Conservation (phyloP, 2,797 vertebrate genomes). For the Premnoplex brunnescens region DNA sequence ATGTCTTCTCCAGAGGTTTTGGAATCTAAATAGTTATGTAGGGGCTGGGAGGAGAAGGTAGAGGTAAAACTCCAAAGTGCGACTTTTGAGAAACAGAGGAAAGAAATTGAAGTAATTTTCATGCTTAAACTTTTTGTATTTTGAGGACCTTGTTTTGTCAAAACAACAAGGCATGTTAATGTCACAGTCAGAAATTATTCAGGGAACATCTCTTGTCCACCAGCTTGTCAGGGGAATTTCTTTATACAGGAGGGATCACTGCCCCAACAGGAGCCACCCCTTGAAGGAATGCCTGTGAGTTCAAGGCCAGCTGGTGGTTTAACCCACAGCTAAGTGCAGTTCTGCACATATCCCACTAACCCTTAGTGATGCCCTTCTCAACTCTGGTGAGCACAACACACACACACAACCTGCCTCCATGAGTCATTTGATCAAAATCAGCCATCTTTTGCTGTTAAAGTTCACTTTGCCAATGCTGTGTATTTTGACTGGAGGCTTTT, state of each 20-base stretch:
- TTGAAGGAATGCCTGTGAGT: accelerated
- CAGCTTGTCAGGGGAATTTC: neutral
- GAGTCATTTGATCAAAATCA: neutral
- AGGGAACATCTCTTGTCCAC: neutral
- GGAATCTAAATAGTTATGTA: neutral
- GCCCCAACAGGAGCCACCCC: neutral
- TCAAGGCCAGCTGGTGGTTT: neutral
- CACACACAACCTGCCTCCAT: accelerated
- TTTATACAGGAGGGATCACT: neutral
- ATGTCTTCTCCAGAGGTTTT: neutral
- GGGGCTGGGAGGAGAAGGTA: neutral
- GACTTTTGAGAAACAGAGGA: neutral
- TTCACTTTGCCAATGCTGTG: accelerated
- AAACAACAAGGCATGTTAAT: neutral
- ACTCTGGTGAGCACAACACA: neutral
- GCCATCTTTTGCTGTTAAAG: neutral
- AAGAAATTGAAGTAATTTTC: neutral
- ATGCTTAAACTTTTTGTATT: neutral
- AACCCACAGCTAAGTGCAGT: accelerated
- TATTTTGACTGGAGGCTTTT: neutral
- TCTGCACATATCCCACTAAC: neutral
- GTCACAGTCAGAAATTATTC: neutral
- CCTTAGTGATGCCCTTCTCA: neutral
- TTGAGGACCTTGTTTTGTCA: neutral
- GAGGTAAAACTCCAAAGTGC: neutral